phyloP scores from a whole-genome alignment of 2,113 vertebrate genomes.

The Helogale parvula region DNA sequence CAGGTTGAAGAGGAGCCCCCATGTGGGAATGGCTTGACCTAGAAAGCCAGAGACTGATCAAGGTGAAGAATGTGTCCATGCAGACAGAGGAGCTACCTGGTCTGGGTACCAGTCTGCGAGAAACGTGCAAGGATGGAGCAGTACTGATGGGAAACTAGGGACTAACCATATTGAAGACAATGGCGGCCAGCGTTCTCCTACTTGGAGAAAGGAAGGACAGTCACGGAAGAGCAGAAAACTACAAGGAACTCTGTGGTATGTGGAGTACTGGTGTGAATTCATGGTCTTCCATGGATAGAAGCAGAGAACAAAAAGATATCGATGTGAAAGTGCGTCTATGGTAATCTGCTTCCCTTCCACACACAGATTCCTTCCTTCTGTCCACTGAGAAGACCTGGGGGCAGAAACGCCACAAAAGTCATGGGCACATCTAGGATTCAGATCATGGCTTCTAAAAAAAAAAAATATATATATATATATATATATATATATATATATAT shows the following conservation, averaged over 20 bases:
- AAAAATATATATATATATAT: no score
- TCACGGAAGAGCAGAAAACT: background rate
- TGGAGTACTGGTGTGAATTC: background rate
- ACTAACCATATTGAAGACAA: background rate
- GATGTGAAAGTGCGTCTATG: background rate
- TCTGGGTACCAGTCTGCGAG: accelerated
- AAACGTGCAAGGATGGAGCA: background rate
- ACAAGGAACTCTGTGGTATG: background rate
- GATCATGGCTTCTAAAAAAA: background rate
- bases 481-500: no score
- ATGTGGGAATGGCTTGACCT: background rate
- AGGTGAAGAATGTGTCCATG: background rate
- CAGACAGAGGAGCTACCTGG: accelerated
- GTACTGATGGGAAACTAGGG: background rate
- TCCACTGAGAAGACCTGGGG: background rate
- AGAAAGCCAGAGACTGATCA: background rate
- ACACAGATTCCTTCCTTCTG: background rate
- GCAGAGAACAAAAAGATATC: background rate
- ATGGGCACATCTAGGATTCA: background rate
- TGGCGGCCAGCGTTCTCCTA: background rate
- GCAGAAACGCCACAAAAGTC: background rate
- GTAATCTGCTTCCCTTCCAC: background rate
- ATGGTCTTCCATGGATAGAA: background rate
- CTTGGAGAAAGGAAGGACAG: background rate
- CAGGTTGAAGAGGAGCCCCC: background rate